Conservation (phyloP, 2,113 vertebrate species). For the Apodemus sylvaticus region DNA sequence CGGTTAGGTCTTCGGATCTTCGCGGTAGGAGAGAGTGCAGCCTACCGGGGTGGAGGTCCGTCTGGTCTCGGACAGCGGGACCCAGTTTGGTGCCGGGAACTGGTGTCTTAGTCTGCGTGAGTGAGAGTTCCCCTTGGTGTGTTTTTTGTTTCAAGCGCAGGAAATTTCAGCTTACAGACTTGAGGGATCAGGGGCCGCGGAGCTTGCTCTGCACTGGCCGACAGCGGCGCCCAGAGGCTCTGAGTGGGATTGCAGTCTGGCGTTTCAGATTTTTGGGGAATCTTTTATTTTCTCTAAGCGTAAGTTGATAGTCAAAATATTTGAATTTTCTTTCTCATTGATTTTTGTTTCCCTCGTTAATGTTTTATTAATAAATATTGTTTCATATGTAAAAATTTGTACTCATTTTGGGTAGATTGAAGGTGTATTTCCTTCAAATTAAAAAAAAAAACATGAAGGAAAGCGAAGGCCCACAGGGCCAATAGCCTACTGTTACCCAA, state of each 20-base stretch:
- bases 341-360: slow-evolving; percentile 10
- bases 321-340: background rate
- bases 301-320: slow-evolving; percentile 45
- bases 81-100: background rate
- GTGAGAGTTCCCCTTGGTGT: background rate
- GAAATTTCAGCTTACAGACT: background rate
- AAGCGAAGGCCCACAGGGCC: background rate
- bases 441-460: slow-evolving; percentile 33
- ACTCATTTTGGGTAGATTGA: background rate
- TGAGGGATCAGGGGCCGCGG: background rate
- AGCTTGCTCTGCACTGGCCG: slow-evolving; percentile 66
- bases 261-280: background rate
- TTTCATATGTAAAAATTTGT: background rate
- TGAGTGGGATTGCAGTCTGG: background rate
- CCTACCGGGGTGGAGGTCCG: background rate
- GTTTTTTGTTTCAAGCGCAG: background rate
- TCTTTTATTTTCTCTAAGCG: background rate
- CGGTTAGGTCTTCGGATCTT: background rate
- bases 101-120: background rate
- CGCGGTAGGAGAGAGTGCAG: background rate
- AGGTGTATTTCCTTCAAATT: background rate
- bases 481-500: background rate
- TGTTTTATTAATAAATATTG: background rate
- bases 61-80: background rate
- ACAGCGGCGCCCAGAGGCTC: slow-evolving; percentile 75